Conservation (phyloP, 2,888 invertebrate genomes). For the Lasioglossum figueresi region DNA sequence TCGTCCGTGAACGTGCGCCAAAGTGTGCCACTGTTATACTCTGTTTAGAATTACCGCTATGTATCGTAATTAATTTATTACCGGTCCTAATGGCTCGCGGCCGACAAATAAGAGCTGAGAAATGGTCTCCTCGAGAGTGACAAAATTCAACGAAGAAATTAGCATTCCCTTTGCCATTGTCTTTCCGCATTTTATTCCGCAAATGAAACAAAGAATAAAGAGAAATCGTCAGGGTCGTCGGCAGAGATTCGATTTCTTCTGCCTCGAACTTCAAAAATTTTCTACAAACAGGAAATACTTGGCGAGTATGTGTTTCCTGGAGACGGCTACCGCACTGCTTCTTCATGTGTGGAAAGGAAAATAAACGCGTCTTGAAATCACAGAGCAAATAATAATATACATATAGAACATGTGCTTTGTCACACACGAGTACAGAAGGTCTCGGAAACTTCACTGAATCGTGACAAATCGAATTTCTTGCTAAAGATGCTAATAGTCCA, state of each 20-base stretch:
- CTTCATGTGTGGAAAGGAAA: background rate
- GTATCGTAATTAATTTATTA: conserved; percentile 4
- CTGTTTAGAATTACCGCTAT: conserved; percentile 7
- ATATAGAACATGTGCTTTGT: background rate
- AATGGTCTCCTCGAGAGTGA: background rate
- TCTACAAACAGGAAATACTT: background rate
- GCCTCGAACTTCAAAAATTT: background rate
- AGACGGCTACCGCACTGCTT: background rate
- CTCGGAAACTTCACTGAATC: background rate
- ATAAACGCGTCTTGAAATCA: background rate
- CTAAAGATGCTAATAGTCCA: background rate
- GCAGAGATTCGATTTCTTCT: background rate
- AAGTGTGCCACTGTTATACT: conserved; percentile 4
- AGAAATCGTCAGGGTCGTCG: background rate
- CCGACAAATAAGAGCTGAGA: background rate
- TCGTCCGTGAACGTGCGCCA: background rate
- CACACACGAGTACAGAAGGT: background rate
- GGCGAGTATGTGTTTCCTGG: background rate
- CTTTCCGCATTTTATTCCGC: background rate
- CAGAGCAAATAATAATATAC: background rate
- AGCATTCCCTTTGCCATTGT: background rate
- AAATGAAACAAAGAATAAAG: background rate
- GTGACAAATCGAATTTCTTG: background rate
- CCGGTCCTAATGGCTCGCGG: background rate
- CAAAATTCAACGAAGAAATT: background rate